phyloP scores from a whole-genome alignment of 2,888 invertebrate genomes.

The Eupithecia exiguata region DNA sequence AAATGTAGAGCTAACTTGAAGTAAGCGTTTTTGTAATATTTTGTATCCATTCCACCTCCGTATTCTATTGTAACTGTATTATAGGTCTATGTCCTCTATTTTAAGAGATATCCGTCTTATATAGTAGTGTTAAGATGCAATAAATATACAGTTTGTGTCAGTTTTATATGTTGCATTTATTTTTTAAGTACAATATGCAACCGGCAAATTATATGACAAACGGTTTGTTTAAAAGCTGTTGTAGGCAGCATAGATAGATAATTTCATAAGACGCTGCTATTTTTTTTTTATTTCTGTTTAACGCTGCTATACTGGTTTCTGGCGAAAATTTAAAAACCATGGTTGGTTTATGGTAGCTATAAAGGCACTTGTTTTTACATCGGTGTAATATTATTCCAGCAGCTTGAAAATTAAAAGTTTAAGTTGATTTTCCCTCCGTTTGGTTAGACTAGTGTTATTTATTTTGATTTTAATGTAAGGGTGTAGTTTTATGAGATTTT shows the following conservation, averaged over 20 bases:
- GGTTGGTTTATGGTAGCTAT: neutral
- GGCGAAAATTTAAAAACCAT: neutral
- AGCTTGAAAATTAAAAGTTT: conserved; percentile 54
- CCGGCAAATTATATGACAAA: neutral
- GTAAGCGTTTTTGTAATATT: conserved; percentile 74
- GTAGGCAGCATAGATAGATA: neutral
- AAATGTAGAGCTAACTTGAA: conserved; percentile 35
- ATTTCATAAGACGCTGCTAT: neutral
- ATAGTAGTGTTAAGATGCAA: conserved; percentile 70
- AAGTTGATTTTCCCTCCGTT: conserved; percentile 71
- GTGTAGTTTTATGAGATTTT: conserved; percentile 60
- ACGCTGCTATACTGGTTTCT: neutral
- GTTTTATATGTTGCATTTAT: conserved; percentile 16
- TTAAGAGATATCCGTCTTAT: conserved; percentile 80
- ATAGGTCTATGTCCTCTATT: conserved; percentile 77
- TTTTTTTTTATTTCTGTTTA: neutral
- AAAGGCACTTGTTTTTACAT: neutral
- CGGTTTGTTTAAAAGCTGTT: neutral
- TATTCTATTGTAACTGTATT: conserved; percentile 67
- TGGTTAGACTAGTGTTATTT: conserved; percentile 70
- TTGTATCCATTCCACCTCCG: conserved; percentile 78
- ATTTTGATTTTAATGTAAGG: conserved; percentile 61
- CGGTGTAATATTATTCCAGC: conserved; percentile 30
- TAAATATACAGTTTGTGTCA: conserved; percentile 23
- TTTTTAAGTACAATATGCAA: neutral